Evolutionary conservation across 92 coral and sea anemone species (phyloP).

Genomic region (Phymanthus crucifer): DNA sequence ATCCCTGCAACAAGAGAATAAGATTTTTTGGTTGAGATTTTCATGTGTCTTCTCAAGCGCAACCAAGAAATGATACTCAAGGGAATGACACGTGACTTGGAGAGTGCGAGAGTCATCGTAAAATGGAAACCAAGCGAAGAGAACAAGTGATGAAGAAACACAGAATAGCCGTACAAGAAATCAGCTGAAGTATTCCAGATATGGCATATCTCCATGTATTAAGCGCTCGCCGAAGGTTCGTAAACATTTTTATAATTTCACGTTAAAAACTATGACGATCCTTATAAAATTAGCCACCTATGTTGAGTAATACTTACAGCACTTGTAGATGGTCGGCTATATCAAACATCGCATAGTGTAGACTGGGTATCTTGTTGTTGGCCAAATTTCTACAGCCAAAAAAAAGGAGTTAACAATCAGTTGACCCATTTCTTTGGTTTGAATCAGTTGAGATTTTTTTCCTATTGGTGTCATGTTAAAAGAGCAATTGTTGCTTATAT

Average conservation of each 20-base stretch:
- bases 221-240: not conserved
- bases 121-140: too few relatives aligned
- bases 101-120: too few relatives aligned
- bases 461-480: too few relatives aligned
- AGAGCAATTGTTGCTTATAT: too few relatives aligned
- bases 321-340: conserved; percentile 32
- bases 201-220: too few relatives aligned
- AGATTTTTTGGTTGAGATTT: too few relatives aligned
- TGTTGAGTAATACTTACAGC: conserved; percentile 52
- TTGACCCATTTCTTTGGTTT: not conserved
- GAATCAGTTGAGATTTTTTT: too few relatives aligned
- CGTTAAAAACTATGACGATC: not conserved
- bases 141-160: too few relatives aligned
- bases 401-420: not conserved
- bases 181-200: too few relatives aligned
- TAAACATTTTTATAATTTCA: not conserved
- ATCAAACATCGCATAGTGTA: conserved; percentile 57
- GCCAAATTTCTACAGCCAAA: conserved; percentile 39
- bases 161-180: too few relatives aligned
- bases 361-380: conserved; percentile 46
- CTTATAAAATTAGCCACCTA: not conserved
- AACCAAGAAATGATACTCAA: not conserved
- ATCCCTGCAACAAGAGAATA: conserved; percentile 38
- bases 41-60: too few relatives aligned
- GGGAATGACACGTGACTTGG: too few relatives aligned